Percentiles rank a stretch among this genome's conserved stretches.
Conservation (phyloP, 2,797 vertebrate genomes). For the Gephyroberyx darwinii region DNA sequence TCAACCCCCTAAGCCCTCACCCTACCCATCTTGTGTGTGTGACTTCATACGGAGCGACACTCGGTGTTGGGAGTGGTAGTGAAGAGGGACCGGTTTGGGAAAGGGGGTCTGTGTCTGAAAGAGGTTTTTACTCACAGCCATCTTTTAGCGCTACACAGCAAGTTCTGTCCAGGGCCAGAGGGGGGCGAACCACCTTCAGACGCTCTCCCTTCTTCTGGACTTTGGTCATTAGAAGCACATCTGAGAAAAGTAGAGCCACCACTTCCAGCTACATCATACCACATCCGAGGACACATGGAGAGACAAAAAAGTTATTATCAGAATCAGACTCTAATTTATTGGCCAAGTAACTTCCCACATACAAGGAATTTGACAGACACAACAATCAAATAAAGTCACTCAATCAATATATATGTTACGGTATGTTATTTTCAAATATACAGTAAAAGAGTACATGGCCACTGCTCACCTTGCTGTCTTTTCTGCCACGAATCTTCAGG, state of each 20-base stretch:
- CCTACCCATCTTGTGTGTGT: too few species aligned
- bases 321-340: too few species aligned
- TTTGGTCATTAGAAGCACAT: conserved; percentile 87
- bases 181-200: conserved; percentile 85
- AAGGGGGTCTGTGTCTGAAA: background rate
- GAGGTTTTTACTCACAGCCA: conserved; percentile 78
- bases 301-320: background rate
- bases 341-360: too few species aligned
- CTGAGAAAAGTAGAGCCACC: conserved; percentile 87
- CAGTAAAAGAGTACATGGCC: background rate
- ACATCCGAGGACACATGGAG: background rate
- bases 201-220: conserved; percentile 83
- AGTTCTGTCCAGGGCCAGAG: conserved; percentile 84
- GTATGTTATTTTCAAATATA: too few species aligned
- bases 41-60: too few species aligned
- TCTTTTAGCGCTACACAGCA: conserved; percentile 81
- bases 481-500: conserved; percentile 81
- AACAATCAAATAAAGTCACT: too few species aligned
- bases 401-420: too few species aligned
- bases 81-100: too few species aligned
- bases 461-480: conserved; percentile 85
- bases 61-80: too few species aligned
- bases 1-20: too few species aligned
- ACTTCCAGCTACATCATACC: conserved; percentile 78
- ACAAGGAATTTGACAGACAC: too few species aligned